Percentiles rank a stretch among this genome's conserved stretches.
Evolutionary conservation across 1,140 invertebrate genomes (phyloP).

Genomic region (Hydropsyche tenuis): DNA sequence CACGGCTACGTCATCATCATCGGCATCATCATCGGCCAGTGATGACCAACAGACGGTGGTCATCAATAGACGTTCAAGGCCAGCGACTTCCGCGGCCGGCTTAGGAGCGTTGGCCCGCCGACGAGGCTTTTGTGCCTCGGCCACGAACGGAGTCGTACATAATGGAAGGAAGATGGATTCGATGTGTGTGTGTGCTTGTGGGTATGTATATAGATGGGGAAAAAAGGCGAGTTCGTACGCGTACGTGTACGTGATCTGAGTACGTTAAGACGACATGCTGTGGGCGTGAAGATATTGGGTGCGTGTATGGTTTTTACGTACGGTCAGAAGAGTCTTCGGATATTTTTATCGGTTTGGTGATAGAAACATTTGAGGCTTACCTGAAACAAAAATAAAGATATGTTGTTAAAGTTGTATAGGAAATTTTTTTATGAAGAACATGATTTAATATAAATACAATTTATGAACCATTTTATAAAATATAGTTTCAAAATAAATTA

Average conservation of each 20-base stretch:
- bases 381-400: conserved; percentile 26
- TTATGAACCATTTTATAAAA: not conserved
- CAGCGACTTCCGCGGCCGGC: conserved; percentile 35
- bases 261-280: conserved; percentile 24
- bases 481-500: not conserved
- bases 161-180: not conserved
- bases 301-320: not conserved
- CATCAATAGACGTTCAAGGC: conserved; percentile 31
- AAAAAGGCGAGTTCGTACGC: too few species aligned
- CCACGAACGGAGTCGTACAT: not conserved
- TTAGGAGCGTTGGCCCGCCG: conserved; percentile 28
- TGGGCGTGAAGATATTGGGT: not conserved
- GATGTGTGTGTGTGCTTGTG: too few species aligned
- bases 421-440: too few species aligned
- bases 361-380: conserved; percentile 13
- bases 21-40: too few species aligned
- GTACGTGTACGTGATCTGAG: conserved; percentile 19
- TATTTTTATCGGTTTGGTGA: not conserved
- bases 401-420: too few species aligned
- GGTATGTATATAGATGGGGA: too few species aligned
- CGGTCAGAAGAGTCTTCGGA: not conserved
- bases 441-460: not conserved
- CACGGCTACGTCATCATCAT: not conserved
- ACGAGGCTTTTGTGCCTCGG: not conserved
- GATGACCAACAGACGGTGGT: not conserved